Conservation (phyloP, 2,113 vertebrate species). For the Symphodus melops region DNA sequence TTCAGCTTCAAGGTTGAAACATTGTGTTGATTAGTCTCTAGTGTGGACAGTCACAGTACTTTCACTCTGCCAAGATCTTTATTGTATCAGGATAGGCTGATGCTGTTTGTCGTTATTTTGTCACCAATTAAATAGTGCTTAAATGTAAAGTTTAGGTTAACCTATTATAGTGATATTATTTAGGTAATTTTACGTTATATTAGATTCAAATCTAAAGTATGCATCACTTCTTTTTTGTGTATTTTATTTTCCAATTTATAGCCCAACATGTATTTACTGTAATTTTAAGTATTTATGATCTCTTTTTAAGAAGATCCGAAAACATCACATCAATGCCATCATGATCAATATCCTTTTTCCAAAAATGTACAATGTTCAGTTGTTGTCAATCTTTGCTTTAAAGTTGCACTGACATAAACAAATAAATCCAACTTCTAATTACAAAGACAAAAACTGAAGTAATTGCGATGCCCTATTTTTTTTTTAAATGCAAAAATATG, state of each 20-base stretch:
- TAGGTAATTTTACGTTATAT: too few relatives aligned
- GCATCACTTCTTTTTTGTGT: too few relatives aligned
- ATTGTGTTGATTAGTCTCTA: conserved; percentile 42
- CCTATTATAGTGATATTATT: too few relatives aligned
- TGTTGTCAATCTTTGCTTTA: conserved; percentile 69
- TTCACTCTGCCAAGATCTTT: conserved; percentile 17
- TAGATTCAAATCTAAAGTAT: too few relatives aligned
- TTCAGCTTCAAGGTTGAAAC: background rate
- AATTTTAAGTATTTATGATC: too few relatives aligned
- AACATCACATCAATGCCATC: too few relatives aligned
- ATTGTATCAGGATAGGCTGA: conserved; percentile 20
- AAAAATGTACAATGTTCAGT: conserved; percentile 19
- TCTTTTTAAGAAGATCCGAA: too few relatives aligned
- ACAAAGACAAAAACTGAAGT: conserved; percentile 73
- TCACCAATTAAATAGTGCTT: background rate
- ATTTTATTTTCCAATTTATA: too few relatives aligned
- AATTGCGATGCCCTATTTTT: conserved; percentile 84
- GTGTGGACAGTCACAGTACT: conserved; percentile 20
- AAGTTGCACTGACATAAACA: conserved; percentile 69
- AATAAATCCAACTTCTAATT: conserved; percentile 75
- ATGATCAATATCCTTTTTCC: too few relatives aligned
- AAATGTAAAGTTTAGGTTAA: too few relatives aligned
- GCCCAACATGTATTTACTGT: too few relatives aligned
- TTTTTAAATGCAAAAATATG: conserved; percentile 76
- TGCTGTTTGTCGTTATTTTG: conserved; percentile 2